A percentile compares a stretch with the other conserved stretches of the same genome.
phyloP scores from a whole-genome alignment of 2,113 vertebrate genomes.

The Hemichromis elongatus region DNA sequence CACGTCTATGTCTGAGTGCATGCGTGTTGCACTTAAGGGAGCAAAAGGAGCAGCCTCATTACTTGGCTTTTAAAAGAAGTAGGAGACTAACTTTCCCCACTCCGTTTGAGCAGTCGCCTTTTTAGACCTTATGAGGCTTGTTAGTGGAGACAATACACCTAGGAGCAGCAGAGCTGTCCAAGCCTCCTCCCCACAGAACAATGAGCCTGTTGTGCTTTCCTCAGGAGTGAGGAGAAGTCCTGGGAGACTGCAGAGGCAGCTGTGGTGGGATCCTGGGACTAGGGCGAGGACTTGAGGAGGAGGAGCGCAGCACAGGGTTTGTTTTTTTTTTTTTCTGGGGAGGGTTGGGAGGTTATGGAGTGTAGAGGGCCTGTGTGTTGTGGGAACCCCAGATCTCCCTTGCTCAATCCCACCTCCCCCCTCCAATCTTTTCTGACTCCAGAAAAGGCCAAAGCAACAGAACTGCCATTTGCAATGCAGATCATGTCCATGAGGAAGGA shows the following conservation, averaged over 20 bases:
- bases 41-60: constrained; percentile 57
- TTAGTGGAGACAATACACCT: constrained; percentile 63
- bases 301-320: constrained; percentile 21
- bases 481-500: constrained; percentile 67
- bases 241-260: constrained; percentile 72
- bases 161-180: constrained; percentile 51
- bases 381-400: constrained; percentile 69
- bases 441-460: constrained; percentile 68
- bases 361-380: constrained; percentile 66
- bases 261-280: constrained; percentile 67
- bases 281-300: constrained; percentile 47
- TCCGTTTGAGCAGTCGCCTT: constrained; percentile 29
- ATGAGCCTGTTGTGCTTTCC: constrained; percentile 74
- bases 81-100: constrained; percentile 33
- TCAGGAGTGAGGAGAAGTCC: constrained; percentile 62
- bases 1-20: not conserved
- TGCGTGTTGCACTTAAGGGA: not conserved
- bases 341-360: constrained; percentile 50
- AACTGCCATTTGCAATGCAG: constrained; percentile 80
- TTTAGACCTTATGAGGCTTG: constrained; percentile 57
- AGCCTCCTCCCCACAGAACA: constrained; percentile 64
- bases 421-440: constrained; percentile 61
- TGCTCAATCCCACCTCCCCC: not conserved
- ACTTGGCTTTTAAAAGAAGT: constrained; percentile 55
- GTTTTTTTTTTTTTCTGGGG: constrained; percentile 11